phyloP scores from a whole-genome alignment of 1,140 invertebrate species.

The Nasonia longicornis region DNA sequence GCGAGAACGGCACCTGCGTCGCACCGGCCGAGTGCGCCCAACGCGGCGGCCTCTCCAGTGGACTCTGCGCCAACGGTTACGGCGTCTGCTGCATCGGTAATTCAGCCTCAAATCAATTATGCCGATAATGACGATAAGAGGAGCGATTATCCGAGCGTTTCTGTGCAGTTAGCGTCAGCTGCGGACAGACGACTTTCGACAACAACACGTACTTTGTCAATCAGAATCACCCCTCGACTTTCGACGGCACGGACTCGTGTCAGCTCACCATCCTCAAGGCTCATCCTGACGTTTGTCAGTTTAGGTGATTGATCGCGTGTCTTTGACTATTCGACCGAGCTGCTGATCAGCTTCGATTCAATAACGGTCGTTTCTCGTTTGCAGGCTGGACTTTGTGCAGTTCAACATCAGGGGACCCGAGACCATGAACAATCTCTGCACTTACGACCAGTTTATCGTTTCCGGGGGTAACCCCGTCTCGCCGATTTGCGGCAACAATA shows the following conservation, averaged over 20 bases:
- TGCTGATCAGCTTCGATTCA: background rate
- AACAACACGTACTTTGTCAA: constrained; percentile 90
- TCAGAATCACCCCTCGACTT: constrained; percentile 79
- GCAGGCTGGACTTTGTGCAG: constrained; percentile 84
- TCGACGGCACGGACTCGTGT: constrained; percentile 83
- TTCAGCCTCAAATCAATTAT: background rate
- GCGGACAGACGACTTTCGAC: constrained; percentile 79
- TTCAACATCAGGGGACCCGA: constrained; percentile 82
- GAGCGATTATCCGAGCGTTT: background rate
- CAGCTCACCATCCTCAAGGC: constrained; percentile 84
- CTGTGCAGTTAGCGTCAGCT: constrained; percentile 77
- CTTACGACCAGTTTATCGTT: constrained; percentile 86
- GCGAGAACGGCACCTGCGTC: constrained; percentile 84
- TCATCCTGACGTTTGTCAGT: constrained; percentile 83
- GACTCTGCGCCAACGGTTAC: constrained; percentile 82
- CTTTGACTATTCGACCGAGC: background rate
- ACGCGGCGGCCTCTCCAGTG: constrained; percentile 77
- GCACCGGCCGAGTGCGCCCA: constrained; percentile 76
- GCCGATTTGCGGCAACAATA: constrained; percentile 83
- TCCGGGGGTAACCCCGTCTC: constrained; percentile 85
- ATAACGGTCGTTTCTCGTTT: constrained; percentile 31
- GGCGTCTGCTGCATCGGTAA: constrained; percentile 82
- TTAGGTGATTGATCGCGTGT: constrained; percentile 72
- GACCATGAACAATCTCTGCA: constrained; percentile 80
- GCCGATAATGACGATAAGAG: too few relatives aligned